Evolutionary conservation across 2,888 invertebrate species (phyloP).

Genomic region (Amblyteles armatorius): DNA sequence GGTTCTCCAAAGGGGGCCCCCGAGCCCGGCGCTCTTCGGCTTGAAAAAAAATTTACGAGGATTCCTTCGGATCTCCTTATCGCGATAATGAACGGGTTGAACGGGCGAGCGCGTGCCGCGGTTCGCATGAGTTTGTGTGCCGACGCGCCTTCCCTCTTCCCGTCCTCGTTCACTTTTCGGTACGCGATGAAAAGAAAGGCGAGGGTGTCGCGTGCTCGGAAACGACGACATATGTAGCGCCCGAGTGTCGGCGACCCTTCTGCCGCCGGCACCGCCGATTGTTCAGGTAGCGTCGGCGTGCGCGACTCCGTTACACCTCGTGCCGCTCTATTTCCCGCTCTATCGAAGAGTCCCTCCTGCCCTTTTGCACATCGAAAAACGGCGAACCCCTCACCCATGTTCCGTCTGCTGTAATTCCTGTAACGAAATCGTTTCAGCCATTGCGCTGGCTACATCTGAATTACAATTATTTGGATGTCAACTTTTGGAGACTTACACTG

Average conservation of each 20-base stretch:
- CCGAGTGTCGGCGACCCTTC: constrained; percentile 54
- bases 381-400: not conserved
- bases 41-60: constrained; percentile 13
- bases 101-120: constrained; percentile 3
- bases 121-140: not conserved
- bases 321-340: constrained; percentile 63
- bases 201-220: constrained; percentile 66
- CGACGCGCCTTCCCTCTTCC: not conserved
- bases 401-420: constrained; percentile 40
- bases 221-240: constrained; percentile 67
- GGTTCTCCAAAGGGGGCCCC: not conserved
- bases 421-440: constrained; percentile 24
- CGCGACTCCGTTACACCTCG: constrained; percentile 44
- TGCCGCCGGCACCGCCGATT: constrained; percentile 34
- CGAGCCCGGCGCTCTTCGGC: not conserved
- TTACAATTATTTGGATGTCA: not conserved
- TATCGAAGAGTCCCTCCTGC: constrained; percentile 13
- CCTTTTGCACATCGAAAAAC: constrained; percentile 34
- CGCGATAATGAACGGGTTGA: constrained; percentile 25
- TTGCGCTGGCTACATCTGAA: not conserved
- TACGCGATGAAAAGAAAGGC: constrained; percentile 41
- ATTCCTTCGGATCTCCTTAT: constrained; percentile 22
- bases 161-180: not conserved
- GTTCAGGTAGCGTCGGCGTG: constrained; percentile 10
- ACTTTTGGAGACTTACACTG: not conserved